A percentile compares a stretch with the other conserved stretches of the same genome.
phyloP scores from a whole-genome alignment of 2,888 invertebrate species.

The Drosophila helvetica region DNA sequence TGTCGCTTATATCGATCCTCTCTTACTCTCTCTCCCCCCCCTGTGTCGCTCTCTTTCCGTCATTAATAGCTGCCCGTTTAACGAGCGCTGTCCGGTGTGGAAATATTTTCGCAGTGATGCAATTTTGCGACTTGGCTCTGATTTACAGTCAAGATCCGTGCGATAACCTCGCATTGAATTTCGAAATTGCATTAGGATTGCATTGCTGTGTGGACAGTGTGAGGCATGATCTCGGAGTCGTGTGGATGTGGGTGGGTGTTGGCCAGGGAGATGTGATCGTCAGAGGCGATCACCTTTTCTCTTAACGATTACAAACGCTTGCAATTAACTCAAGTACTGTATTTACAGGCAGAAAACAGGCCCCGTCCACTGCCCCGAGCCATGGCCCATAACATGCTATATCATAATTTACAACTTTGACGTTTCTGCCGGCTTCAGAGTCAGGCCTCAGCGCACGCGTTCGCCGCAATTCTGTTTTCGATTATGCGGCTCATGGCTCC shows the following conservation, averaged over 20 bases:
- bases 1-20: conserved; percentile 5
- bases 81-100: conserved; percentile 31
- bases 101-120: conserved; percentile 59
- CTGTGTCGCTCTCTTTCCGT: conserved; percentile 15
- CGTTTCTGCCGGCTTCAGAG: conserved; percentile 32
- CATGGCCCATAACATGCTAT: conserved; percentile 50
- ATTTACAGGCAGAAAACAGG: conserved; percentile 45
- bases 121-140: conserved; percentile 43
- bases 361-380: conserved; percentile 16
- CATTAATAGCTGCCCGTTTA: no score
- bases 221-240: conserved; percentile 15
- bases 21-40: conserved; percentile 8
- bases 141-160: conserved; percentile 62
- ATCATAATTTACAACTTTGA: conserved; percentile 72
- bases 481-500: conserved; percentile 72
- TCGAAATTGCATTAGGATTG: conserved; percentile 60
- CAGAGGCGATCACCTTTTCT: conserved; percentile 59
- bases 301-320: conserved; percentile 44
- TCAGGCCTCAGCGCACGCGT: conserved; percentile 59
- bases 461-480: conserved; percentile 70
- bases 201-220: conserved; percentile 46
- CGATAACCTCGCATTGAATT: conserved; percentile 50
- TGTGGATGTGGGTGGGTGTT: conserved; percentile 53
- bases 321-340: conserved; percentile 70
- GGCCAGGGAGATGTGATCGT: conserved; percentile 44